Base-by-base conservation (phyloP, 1,140 invertebrate genomes). In the Drosophila bifasciata region DNA sequence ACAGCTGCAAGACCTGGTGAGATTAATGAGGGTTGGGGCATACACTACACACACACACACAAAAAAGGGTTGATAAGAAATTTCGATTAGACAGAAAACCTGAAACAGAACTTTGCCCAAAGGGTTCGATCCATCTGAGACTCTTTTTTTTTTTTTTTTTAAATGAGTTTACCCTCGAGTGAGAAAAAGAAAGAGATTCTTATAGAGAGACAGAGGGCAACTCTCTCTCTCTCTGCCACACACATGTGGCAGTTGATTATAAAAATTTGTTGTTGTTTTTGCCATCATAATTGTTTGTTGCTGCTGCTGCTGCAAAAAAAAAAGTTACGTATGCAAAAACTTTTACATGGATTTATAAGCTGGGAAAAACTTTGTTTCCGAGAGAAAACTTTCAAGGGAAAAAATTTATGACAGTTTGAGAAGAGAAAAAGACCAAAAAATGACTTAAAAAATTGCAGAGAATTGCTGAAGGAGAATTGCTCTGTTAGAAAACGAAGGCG, bases 401-500 rank as follows among this genome's bases (percentile, higher is more conserved):
- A 73, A 76, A 89, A 89, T 89, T 89, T 89, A 90, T 90, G 86
- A 90, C 86, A 90, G 86, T 90, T 90, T 79, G 72, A 57, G 49
- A 45, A 71, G 56, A 60, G 59, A 19, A 55, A 52, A 21, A 21
- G 21, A 28, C 57, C 23, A 67, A 69, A 40, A 60, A 68, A 74
- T 62, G 59, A 72, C 74, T 67, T 60, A 57, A 71, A 67, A 70
- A 55, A 63, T 53, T 40, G 60, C 64, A 69, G 32, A 25, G 44
- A 57, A 63, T 17, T 32, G 23, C 25, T 36, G 49, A 8, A 57
- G 61, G 51, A 25, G 70, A 56, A 70, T 16, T 57, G n/a, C 41
- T 25, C 16, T 60, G 48, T 0, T 32, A 32, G 3, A 32, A 11
- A 32, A 32, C 9, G 9, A 36, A 36, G 59, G 64, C 50, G 51